Evolutionary conservation across 1,140 invertebrate genomes (phyloP), one percentile per base, ranked within the genome.

Genomic region (Papilio polyxenes): DNA sequence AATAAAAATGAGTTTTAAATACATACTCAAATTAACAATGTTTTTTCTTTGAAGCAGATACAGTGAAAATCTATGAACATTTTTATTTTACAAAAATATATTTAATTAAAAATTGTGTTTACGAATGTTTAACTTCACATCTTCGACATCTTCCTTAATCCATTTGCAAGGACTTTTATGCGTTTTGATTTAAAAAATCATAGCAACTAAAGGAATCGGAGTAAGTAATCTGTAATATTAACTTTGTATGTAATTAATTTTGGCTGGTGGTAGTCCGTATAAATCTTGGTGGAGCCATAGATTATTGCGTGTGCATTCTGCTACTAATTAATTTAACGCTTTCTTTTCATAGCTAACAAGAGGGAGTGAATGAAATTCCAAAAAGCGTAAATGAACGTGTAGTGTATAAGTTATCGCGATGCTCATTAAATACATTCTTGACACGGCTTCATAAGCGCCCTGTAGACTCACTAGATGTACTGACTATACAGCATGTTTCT

Each of bases 241-340:
- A 80, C 69, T 78, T 82, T 62, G 72, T 81, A 23, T 48, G 76
- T 81, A 51, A 59, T 75, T 76, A 83, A 84, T 69, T 80, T 80
- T n/a, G 78, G 40, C 13, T 48, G 7, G 82, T 81, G 48, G 59
- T 74, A 20, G 81, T 65, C 53, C 69, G 13, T 69, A 87, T 92
- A 91, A 91, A 92, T 93, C 89, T 89, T 88, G 77, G 37, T 72
- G 78, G 56, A 83, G 82, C 78, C 85, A 84, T 92, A 90, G 82
- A 93, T 92, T 89, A 92, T 90, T 80, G 87, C 82, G 80, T 80
- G 81, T 84, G 86, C 87, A 87, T 89, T 91, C 89, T 89, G 86
- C 83, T 83, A 85, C 88, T 93, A 93, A 92, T 94, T 92, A 93
- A 92, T 92, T 91, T 90, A 87, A 88, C 86, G 87, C 87, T 91